Base-by-base conservation (phyloP, 1,140 invertebrate species). In the Drosophila varians region DNA sequence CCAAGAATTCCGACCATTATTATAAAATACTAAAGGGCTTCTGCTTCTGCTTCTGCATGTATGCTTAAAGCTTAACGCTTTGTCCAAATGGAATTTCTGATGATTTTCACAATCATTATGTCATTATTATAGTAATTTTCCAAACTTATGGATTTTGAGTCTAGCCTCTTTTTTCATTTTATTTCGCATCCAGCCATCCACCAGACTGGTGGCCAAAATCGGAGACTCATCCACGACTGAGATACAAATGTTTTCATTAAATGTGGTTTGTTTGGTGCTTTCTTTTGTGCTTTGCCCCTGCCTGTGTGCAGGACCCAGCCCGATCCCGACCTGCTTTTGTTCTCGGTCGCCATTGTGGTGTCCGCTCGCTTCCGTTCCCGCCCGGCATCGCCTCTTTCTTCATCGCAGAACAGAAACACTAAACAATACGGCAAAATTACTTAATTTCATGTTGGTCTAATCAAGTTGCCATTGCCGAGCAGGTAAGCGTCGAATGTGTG, bases 361-460 rank as follows among this genome's bases (percentile, higher is more conserved):
- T 34, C 64, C 56, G 9, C 16, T 46, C 43, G 42, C 3, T 34
- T 23, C 26, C 26, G 31, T 18, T 31, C 9, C 9, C n/a, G 28
- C 36, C 19, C 7, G 36, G 36, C 36, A 38, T 9, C 38, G 23
- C 47, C 38, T 18, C 9, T 16, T 16, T 42, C n/a, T n/a, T n/a
- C n/a, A n/a, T 18, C 38, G 25, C 46, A 64, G 56, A 53, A 48
- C 45, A 64, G 68, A 40, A 68, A 64, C 80, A 76, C 82, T 87
- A 84, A 84, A 84, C 80, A 84, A 84, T 86, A 77, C 62, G 46
- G 55, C 66, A 45, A 84, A 84, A 84, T 84, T 84, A 77, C 80
- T 84, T 84, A 84, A 84, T 84, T 84, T 84, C 80, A 84, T 84
- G 80, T 84, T 87, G 80, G 82, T 84, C 82, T 84, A 84, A 84